phyloP scores from a whole-genome alignment of 53 echinoderm and acorn worm genomes.

The Luidia sarsii region DNA sequence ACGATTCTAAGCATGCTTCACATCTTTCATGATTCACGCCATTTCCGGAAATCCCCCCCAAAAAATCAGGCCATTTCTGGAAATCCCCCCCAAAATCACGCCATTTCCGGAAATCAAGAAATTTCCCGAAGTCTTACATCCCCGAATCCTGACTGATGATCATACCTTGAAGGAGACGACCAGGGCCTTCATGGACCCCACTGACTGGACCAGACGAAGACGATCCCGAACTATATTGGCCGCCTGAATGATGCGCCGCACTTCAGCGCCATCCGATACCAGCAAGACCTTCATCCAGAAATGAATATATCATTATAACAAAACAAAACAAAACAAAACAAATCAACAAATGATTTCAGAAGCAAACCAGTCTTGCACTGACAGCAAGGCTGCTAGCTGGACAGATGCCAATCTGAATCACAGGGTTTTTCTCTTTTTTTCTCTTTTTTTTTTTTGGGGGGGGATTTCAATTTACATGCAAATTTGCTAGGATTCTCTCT shows the following conservation, averaged over 20 bases:
- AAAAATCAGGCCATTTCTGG: too few species aligned
- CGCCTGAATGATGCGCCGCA: constrained; percentile 69
- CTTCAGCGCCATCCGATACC: constrained; percentile 84
- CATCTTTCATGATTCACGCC: too few species aligned
- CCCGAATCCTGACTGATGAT: neutral
- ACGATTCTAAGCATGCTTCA: too few species aligned
- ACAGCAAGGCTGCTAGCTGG: too few species aligned
- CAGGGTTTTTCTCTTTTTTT: too few species aligned
- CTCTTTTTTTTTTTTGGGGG: too few species aligned
- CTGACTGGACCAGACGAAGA: constrained; percentile 66
- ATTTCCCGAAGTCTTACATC: neutral
- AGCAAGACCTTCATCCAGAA: constrained; percentile 66
- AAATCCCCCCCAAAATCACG: too few species aligned
- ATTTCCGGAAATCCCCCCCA: too few species aligned
- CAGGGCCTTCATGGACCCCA: constrained; percentile 73
- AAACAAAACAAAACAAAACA: neutral
- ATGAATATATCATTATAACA: neutral
- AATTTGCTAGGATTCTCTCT: too few species aligned
- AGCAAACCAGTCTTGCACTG: too few species aligned
- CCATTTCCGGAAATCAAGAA: neutral
- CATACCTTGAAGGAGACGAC: constrained; percentile 86
- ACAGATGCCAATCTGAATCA: too few species aligned
- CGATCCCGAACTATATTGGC: constrained; percentile 67
- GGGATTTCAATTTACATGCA: too few species aligned
- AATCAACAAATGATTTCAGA: neutral